Evolutionary conservation across 92 coral and sea anemone species (phyloP).

Genomic region (Heliopora coerulea): DNA sequence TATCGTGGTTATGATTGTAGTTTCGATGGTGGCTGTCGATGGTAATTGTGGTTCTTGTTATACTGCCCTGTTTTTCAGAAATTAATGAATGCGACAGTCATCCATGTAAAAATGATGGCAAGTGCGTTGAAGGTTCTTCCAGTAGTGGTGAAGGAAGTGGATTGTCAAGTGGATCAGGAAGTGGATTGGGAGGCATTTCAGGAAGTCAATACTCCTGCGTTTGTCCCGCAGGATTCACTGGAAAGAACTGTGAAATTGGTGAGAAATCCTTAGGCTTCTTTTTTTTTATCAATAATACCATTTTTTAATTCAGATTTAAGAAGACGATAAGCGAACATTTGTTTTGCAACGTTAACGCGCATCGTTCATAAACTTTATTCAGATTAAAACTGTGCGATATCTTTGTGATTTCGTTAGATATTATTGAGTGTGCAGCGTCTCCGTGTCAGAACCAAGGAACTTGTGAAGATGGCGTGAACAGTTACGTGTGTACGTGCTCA

Average conservation of each 20-base stretch:
- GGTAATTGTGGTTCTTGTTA: too few relatives aligned
- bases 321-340: too few relatives aligned
- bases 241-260: conserved; percentile 34
- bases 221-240: conserved; percentile 28
- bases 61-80: neutral
- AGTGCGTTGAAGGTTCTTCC: conserved; percentile 11
- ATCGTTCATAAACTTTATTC: too few relatives aligned
- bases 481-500: conserved; percentile 14
- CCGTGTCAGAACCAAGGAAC: conserved; percentile 15
- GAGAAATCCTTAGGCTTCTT: neutral
- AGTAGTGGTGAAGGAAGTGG: conserved; percentile 7
- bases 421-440: conserved; percentile 12
- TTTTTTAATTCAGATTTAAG: too few relatives aligned
- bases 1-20: too few relatives aligned
- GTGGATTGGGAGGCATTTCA: conserved; percentile 10
- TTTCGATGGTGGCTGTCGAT: too few relatives aligned
- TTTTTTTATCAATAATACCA: too few relatives aligned
- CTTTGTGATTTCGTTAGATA: neutral
- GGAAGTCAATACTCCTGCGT: conserved; percentile 7
- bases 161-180: too few relatives aligned
- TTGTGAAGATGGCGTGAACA: conserved; percentile 25
- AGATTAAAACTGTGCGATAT: neutral
- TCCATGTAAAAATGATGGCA: conserved; percentile 36
- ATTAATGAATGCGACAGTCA: conserved; percentile 20
- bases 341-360: too few relatives aligned